These are phyloP conservation scores for Drosophila nr. medialis DNA, from an alignment of 2,888 invertebrate species.

Conservation along the genomic window DNA sequence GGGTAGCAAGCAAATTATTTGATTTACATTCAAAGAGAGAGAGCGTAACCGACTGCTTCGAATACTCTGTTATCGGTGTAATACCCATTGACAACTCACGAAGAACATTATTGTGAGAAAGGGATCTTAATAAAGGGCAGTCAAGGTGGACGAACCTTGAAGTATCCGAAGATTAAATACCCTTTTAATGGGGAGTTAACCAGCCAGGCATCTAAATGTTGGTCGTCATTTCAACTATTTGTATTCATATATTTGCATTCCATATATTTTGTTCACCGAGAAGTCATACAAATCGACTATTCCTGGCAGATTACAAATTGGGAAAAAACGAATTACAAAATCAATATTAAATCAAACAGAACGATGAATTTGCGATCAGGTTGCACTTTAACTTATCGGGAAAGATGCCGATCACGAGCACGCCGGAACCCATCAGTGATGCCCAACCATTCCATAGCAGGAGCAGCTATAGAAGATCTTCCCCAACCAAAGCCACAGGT, in stretches of 20 bases:
- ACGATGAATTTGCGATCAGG: not conserved
- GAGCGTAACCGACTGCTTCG: not conserved
- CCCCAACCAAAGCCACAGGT: not conserved
- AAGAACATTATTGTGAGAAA: not conserved
- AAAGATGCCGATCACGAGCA: too few relatives aligned
- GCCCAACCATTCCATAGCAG: too few relatives aligned
- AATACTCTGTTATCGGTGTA: not conserved
- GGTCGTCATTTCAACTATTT: too few relatives aligned
- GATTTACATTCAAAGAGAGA: not conserved
- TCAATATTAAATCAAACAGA: not conserved
- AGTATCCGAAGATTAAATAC: not conserved
- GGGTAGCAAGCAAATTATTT: not conserved
- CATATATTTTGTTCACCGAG: not conserved
- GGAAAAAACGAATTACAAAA: too few relatives aligned
- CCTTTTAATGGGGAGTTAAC: not conserved
- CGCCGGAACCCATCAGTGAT: too few relatives aligned
- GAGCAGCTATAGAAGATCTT: not conserved
- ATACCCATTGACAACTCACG: too few relatives aligned
- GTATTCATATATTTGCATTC: not conserved
- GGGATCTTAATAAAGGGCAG: not conserved
- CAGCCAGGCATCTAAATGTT: too few relatives aligned
- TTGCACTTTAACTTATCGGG: not conserved
- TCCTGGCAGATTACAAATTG: not conserved
- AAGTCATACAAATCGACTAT: not conserved
- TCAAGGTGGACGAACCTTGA: not conserved